Conservation (phyloP, 1,140 invertebrate species). For the Atta cephalotes region DNA sequence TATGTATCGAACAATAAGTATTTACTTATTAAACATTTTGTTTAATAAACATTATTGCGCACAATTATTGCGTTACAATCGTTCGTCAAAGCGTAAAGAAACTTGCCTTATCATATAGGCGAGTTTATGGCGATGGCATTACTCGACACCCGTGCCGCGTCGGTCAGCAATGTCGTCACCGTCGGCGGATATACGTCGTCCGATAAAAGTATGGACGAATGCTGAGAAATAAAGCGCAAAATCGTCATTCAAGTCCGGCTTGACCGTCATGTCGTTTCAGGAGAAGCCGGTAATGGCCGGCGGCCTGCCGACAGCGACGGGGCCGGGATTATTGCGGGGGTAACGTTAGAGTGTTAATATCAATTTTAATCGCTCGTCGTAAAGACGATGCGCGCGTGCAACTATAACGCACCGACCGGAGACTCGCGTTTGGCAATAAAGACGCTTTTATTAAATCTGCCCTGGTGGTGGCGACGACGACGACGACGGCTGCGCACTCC, state of each 20-base stretch:
- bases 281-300: conserved; percentile 23
- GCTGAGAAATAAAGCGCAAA: conserved; percentile 65
- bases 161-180: not conserved
- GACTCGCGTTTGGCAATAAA: conserved; percentile 72
- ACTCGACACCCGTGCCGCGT: no score
- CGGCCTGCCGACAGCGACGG: conserved; percentile 39
- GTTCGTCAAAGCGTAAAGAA: conserved; percentile 45
- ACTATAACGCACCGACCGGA: conserved; percentile 45
- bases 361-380: conserved; percentile 80
- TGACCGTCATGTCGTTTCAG: conserved; percentile 46
- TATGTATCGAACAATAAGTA: not conserved
- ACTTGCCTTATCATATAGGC: not conserved
- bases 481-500: not conserved
- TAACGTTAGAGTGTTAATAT: conserved; percentile 73
- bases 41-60: conserved; percentile 32
- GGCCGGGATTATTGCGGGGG: conserved; percentile 53
- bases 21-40: not conserved
- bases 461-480: conserved; percentile 16
- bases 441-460: conserved; percentile 75
- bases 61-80: conserved; percentile 53
- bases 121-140: conserved; percentile 47
- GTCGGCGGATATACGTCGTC: conserved; percentile 1
- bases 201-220: conserved; percentile 57
- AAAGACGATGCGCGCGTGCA: conserved; percentile 66
- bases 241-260: conserved; percentile 38